phyloP scores from a whole-genome alignment of 2,797 vertebrate genomes.

The Crenuchus spilurus region DNA sequence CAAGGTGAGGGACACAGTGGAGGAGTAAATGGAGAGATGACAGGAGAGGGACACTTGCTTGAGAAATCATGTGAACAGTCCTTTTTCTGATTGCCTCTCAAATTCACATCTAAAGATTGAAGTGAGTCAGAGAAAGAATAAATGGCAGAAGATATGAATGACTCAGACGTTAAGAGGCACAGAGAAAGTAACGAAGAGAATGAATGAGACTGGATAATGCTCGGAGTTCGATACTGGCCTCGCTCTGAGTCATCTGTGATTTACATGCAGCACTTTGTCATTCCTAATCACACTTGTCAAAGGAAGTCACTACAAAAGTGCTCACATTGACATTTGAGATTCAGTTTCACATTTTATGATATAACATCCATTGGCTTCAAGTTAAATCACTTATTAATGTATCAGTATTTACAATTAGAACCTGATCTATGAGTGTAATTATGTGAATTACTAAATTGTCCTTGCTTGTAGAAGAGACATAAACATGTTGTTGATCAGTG shows the following conservation, averaged over 20 bases:
- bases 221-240: not conserved
- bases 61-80: conserved; percentile 15
- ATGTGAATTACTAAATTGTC: not conserved
- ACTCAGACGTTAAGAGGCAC: conserved; percentile 26
- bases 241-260: conserved; percentile 9
- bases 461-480: too few species aligned
- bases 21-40: not conserved
- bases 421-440: not conserved
- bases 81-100: conserved; percentile 17
- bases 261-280: conserved; percentile 16
- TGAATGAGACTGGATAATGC: not conserved
- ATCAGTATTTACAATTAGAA: not conserved
- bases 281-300: not conserved
- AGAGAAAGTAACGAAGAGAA: not conserved
- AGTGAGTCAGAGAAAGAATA: conserved; percentile 29
- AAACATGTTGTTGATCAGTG: too few species aligned
- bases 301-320: not conserved
- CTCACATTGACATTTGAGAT: not conserved
- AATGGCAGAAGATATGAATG: not conserved
- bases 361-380: not conserved
- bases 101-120: not conserved
- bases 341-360: not conserved
- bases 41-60: not conserved
- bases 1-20: conserved; percentile 79
- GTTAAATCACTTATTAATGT: conserved; percentile 4